A percentile compares a stretch with the other conserved stretches of the same genome.
These are phyloP conservation scores for Nipponacmea schrenckii DNA, from an alignment of 2,888 invertebrate species.

Conservation along the genomic window DNA sequence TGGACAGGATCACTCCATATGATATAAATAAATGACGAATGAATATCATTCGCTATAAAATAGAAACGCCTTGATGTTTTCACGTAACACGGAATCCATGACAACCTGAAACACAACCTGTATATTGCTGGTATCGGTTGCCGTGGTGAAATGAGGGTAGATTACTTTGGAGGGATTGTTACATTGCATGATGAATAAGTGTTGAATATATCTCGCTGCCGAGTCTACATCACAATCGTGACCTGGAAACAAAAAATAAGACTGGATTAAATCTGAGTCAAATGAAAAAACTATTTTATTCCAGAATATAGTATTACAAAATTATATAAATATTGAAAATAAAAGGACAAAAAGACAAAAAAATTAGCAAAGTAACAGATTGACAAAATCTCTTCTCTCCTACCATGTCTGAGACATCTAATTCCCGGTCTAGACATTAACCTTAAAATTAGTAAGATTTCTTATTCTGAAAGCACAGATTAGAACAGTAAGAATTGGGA, in stretches of 20 bases:
- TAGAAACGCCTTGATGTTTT: constrained; percentile 72
- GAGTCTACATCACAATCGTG: constrained; percentile 75
- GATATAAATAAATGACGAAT: no score
- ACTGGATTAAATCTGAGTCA: not conserved
- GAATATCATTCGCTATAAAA: constrained; percentile 35
- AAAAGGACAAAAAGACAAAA: no score
- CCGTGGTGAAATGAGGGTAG: constrained; percentile 77
- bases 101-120: constrained; percentile 77
- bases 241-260: constrained; percentile 66
- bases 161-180: constrained; percentile 73
- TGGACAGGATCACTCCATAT: no score
- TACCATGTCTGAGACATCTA: no score
- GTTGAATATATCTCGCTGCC: constrained; percentile 75
- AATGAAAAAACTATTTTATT: no score
- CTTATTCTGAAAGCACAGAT: not conserved
- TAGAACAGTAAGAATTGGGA: not conserved
- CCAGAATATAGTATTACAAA: no score
- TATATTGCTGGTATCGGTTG: constrained; percentile 77
- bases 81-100: constrained; percentile 76
- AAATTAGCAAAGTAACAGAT: no score
- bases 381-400: no score
- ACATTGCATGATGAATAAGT: constrained; percentile 73
- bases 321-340: no score
- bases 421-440: no score
- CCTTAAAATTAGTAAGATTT: no score